Conservation (phyloP, 2,797 vertebrate genomes). For the Nannoperca obscura region DNA sequence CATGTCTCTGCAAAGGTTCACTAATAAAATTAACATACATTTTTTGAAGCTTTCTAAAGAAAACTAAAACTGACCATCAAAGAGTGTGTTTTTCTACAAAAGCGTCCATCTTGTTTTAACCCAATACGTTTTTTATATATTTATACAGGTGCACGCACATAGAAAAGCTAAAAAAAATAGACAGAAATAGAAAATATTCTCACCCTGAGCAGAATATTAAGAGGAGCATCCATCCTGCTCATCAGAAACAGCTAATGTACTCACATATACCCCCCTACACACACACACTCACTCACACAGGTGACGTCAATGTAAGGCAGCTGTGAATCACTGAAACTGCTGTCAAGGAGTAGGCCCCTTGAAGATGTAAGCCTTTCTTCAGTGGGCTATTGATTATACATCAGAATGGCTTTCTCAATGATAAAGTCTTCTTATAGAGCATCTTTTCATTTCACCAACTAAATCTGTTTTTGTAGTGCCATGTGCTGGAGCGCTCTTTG, state of each 20-base stretch:
- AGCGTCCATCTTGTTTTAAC: background rate
- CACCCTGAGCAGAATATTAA: constrained; percentile 34
- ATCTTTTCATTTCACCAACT: background rate
- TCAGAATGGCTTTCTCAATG: constrained; percentile 3
- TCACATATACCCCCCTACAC: background rate
- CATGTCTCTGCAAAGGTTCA: constrained; percentile 16
- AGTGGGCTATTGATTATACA: constrained; percentile 36
- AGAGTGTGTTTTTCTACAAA: constrained; percentile 10
- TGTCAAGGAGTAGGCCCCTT: constrained; percentile 4
- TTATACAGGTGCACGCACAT: constrained; percentile 17
- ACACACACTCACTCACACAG: background rate
- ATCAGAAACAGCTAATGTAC: constrained; percentile 12
- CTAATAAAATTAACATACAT: constrained; percentile 8
- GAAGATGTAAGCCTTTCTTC: constrained; percentile 13
- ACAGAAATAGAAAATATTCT: constrained; percentile 16
- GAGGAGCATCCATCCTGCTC: constrained; percentile 10
- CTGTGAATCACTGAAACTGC: constrained; percentile 15
- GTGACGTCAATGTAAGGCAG: background rate
- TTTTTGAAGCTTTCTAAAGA: background rate
- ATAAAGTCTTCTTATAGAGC: constrained; percentile 3
- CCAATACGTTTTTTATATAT: background rate
- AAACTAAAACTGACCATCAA: constrained; percentile 19
- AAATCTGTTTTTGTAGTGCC: background rate
- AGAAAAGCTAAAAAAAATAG: constrained; percentile 11
- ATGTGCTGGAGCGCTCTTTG: background rate